Evolutionary conservation across 2,888 invertebrate genomes (phyloP).

Genomic region (Drosophila nigritarsus): DNA sequence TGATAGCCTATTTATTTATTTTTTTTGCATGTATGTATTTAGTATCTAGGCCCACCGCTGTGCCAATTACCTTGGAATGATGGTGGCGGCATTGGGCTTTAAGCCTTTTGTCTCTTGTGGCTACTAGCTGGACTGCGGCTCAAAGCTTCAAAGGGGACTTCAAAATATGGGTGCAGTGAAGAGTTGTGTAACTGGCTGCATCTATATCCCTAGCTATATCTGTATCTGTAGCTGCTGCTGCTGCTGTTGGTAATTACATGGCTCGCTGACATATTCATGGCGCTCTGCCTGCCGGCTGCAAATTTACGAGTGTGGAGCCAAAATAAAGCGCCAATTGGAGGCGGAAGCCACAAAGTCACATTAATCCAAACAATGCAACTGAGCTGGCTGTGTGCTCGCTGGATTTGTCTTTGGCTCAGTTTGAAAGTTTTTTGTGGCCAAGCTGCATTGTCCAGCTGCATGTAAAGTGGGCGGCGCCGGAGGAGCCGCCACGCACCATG

Average conservation of each 20-base stretch:
- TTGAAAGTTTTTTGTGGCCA: constrained; percentile 60
- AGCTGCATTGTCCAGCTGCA: constrained; percentile 47
- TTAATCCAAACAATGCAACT: constrained; percentile 73
- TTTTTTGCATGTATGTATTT: constrained; percentile 22
- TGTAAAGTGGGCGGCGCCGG: constrained; percentile 70
- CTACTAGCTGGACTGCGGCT: constrained; percentile 18
- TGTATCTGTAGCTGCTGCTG: constrained; percentile 19
- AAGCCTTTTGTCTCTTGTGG: constrained; percentile 11
- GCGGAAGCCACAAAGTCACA: constrained; percentile 72
- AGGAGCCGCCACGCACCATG: constrained; percentile 35
- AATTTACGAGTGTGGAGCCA: constrained; percentile 62
- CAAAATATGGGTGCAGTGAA: constrained; percentile 43
- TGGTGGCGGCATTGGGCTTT: constrained; percentile 23
- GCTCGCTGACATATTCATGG: constrained; percentile 79
- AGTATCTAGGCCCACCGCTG: constrained; percentile 71
- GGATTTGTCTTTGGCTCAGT: constrained; percentile 22
- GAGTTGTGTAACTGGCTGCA: constrained; percentile 24
- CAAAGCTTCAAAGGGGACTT: constrained; percentile 19
- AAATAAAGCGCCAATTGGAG: constrained; percentile 75
- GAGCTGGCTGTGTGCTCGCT: constrained; percentile 18
- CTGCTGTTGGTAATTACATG: constrained; percentile 78
- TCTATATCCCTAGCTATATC: constrained; percentile 7
- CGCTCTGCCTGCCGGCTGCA: constrained; percentile 48
- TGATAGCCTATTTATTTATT: constrained; percentile 1
- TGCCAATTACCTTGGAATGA: constrained; percentile 54